Percentiles rank a stretch among this genome's conserved stretches.
Conservation (phyloP, 2,888 invertebrate species). For the Cantharis flavilabris region DNA sequence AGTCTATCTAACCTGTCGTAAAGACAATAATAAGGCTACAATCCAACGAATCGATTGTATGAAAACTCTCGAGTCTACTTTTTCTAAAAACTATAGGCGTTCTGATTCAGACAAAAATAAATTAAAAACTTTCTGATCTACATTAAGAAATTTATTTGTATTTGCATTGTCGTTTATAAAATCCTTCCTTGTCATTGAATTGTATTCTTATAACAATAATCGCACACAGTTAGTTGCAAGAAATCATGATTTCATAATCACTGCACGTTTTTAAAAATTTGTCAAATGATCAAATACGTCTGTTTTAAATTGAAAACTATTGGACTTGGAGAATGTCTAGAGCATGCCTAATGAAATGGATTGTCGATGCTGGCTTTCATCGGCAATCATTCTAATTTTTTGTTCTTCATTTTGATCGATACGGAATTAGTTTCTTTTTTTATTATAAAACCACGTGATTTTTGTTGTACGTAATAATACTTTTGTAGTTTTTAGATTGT, state of each 20-base stretch:
- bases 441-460: not conserved
- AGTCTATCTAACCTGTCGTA: too few relatives aligned
- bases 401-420: not conserved
- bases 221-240: not conserved
- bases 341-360: not conserved
- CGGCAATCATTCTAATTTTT: not conserved
- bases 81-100: too few relatives aligned
- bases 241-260: not conserved
- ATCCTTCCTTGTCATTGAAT: not conserved
- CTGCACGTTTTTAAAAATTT: not conserved
- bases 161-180: not conserved
- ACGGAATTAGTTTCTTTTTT: not conserved
- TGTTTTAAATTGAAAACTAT: not conserved
- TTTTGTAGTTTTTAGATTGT: not conserved
- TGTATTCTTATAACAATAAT: not conserved
- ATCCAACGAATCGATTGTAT: too few relatives aligned
- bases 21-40: too few relatives aligned
- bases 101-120: not conserved
- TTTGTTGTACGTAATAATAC: not conserved
- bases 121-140: not conserved
- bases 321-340: not conserved
- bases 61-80: too few relatives aligned
- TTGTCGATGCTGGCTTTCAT: not conserved
- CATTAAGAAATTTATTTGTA: not conserved
- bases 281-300: not conserved